These are phyloP conservation scores for Eospalax fontanierii DNA, from an alignment of 2,797 vertebrate genomes.

Conservation along the genomic window DNA sequence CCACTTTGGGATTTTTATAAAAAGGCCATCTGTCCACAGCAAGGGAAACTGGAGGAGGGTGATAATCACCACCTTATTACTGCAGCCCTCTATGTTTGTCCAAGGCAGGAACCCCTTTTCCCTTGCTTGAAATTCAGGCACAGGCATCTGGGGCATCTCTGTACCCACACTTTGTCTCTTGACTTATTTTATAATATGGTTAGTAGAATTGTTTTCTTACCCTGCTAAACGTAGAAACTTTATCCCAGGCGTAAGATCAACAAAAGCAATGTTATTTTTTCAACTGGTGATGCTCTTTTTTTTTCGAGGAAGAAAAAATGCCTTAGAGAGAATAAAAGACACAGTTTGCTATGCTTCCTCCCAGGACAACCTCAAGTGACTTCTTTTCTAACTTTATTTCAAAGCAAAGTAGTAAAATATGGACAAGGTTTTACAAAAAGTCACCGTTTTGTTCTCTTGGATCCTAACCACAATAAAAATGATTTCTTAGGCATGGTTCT, in stretches of 20 bases:
- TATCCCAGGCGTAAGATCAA: accelerated
- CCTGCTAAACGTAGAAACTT: neutral
- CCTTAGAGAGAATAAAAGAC: neutral
- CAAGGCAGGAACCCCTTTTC: neutral
- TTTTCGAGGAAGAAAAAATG: neutral
- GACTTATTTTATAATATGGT: neutral
- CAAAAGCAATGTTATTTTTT: neutral
- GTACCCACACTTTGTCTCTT: neutral
- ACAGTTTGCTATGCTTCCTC: accelerated
- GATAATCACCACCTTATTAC: neutral
- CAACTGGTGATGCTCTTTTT: neutral
- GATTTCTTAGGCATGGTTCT: neutral
- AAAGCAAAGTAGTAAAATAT: neutral
- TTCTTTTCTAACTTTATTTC: neutral
- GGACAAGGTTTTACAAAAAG: neutral
- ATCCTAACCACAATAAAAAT: neutral
- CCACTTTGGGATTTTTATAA: conserved; percentile 16
- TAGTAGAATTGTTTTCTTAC: neutral
- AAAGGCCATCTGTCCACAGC: conserved; percentile 6
- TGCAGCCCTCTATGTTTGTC: accelerated
- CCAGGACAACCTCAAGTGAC: neutral
- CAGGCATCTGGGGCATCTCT: neutral
- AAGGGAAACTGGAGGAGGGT: neutral
- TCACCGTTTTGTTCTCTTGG: neutral
- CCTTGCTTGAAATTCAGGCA: neutral